Evolutionary conservation across 2,113 vertebrate genomes (phyloP).

Genomic region (Eira barbara): DNA sequence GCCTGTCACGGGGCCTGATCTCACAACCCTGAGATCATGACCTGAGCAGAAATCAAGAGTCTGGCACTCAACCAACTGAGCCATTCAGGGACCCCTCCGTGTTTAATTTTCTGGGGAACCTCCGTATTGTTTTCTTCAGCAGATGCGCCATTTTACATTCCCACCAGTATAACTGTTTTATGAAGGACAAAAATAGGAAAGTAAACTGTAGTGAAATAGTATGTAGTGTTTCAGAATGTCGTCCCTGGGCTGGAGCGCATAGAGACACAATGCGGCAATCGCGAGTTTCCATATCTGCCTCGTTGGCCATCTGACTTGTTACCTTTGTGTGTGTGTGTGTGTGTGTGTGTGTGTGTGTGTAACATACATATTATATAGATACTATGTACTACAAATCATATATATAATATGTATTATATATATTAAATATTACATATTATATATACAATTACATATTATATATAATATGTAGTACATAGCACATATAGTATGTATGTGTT

Average conservation of each 20-base stretch:
- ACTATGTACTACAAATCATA: too few species aligned
- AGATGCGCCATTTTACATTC: not conserved
- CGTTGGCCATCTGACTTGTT: fast-evolving
- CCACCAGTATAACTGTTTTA: not conserved
- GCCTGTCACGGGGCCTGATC: fast-evolving
- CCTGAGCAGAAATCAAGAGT: not conserved
- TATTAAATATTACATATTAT: too few species aligned
- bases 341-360: too few species aligned
- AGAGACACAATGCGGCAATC: fast-evolving
- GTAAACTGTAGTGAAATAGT: not conserved
- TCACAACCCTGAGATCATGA: not conserved
- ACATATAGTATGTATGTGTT: too few species aligned
- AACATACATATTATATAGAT: too few species aligned
- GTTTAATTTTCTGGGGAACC: not conserved
- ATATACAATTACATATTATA: too few species aligned
- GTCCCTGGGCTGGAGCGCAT: not conserved
- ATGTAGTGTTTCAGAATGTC: not conserved
- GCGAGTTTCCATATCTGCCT: fast-evolving
- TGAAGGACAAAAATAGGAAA: not conserved
- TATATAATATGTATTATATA: too few species aligned
- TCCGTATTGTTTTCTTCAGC: not conserved
- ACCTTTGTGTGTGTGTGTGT: too few species aligned
- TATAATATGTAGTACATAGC: too few species aligned
- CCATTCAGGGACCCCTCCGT: not conserved
- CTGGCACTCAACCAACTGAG: not conserved